Evolutionary conservation across 2,797 vertebrate species (phyloP), one percentile per base, ranked within the genome.

Genomic region (Orientallactaga sibirica): DNA sequence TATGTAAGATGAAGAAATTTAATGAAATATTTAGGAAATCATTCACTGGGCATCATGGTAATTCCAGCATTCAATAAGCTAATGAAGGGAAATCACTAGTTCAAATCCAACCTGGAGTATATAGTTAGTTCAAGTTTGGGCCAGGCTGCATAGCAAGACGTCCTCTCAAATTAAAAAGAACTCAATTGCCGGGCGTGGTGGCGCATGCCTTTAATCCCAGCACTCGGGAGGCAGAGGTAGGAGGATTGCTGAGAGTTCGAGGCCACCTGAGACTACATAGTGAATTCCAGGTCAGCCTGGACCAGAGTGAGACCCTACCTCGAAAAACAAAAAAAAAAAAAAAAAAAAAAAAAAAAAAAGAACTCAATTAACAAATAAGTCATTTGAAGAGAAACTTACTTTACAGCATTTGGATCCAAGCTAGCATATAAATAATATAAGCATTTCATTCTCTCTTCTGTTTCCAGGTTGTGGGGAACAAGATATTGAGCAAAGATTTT

Each of bases 401-500:
- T 99, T 94, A 99, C 99, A 95, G 99, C 99, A 92, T 99, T 99
- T 90, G 99, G 99, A 98, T 99, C 99, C 98, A 99, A 98, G 95
- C 99, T 99, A 97, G 99, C 99, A 76, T 99, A 99, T 97, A 99
- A 98, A 98, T 99, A 99, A 98, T 99, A 99, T 25, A 99, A 99
- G 98, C 99, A 99, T 96, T 99, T 99, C 99, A 99, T 99, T 98
- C 99, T 99, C 96, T 99, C 99, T 98, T 99, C 99, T 0, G 99
- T 99, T 98, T 99, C 99, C 95, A 99, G 98, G 98, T 99, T 99
- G 98, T 99, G 99, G 94, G 99, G 99, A 92, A 99, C 99, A 96
- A 99, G 99, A 98, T 99, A 99, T 96, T 99, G 99, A 94, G 99
- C 99, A 97, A 99, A 99, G 95, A 99, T 99, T 98, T 99, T 99